Base-by-base conservation (phyloP, 1,140 invertebrate genomes). In the Mactra quadrangularis region DNA sequence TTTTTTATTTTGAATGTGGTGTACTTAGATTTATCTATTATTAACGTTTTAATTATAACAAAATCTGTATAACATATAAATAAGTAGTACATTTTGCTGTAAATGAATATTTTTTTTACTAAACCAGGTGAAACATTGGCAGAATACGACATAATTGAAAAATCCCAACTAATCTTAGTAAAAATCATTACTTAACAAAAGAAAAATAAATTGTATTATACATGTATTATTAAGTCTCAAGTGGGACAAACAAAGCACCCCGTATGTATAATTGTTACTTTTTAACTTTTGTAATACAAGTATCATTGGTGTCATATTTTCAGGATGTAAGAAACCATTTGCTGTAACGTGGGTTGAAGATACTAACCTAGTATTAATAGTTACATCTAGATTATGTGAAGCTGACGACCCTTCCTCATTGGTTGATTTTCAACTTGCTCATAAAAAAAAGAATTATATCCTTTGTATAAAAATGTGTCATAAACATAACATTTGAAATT, bases 401-500 rank as follows among this genome's bases (percentile, higher is more conserved):
- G 47, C 27, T 68, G 64, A 68, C 13, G 64, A 68, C 6, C 38
- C 38, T n/a, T 11, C 35, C 7, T 6, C 35, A n/a, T 3, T 22
- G 13, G 9, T 47, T 22, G 64, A 68, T 27, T 68, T 68, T 31
- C 27, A 41, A 1, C 41, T 68, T 29, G 25, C 22, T 31, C 64
- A 68, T 29, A 47, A 22, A 50, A 41, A 68, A 68, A 31, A 47
- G 1, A 50, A 22, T 68, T 38, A 68, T 68, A 68, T 68, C 64
- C 64, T 68, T 68, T 50, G 7, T 41, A 7, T 7, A 15, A 7
- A 15, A 7, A 7, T 41, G 38, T 41, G 38, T 41, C 15, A 41
- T 6, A 41, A 41, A 7, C 15, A 7, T 41, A 7, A 41, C 38
- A 15, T 7, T 41, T 41, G 6, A 41, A 7, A 15, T 41, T 41